phyloP scores from a whole-genome alignment of 2,113 vertebrate genomes.

The Argyrosomus japonicus region DNA sequence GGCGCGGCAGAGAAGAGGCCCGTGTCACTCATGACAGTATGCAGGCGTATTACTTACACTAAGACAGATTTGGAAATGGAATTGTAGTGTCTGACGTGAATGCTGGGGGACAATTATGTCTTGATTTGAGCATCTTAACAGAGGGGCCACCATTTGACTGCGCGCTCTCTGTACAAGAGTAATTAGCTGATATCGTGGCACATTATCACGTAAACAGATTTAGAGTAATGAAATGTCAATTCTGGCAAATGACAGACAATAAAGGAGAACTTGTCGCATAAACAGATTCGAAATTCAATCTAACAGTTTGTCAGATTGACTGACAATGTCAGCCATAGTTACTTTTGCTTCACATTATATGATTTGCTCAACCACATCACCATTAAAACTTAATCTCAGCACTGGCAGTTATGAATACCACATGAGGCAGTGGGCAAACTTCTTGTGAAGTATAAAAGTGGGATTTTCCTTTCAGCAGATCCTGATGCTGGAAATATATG shows the following conservation, averaged over 20 bases:
- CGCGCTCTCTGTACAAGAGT: slow-evolving; percentile 30
- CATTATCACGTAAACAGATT: slow-evolving; percentile 53
- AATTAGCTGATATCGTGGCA: slow-evolving; percentile 49
- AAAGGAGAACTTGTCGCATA: slow-evolving; percentile 31
- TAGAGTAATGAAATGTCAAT: slow-evolving; percentile 36
- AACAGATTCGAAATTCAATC: slow-evolving; percentile 31
- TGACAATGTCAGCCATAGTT: slow-evolving; percentile 60
- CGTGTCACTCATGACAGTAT: slow-evolving; percentile 79
- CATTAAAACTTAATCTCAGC: slow-evolving; percentile 47
- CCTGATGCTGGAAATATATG: background rate
- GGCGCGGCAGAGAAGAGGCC: slow-evolving; percentile 82
- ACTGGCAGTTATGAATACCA: slow-evolving; percentile 19
- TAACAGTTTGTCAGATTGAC: slow-evolving; percentile 68
- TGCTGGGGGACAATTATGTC: slow-evolving; percentile 63
- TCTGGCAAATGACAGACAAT: slow-evolving; percentile 50
- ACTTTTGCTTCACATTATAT: slow-evolving; percentile 35
- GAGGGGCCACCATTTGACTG: slow-evolving; percentile 48
- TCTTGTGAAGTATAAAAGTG: slow-evolving; percentile 9
- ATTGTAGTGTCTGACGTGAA: slow-evolving; percentile 45
- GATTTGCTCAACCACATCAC: slow-evolving; percentile 41
- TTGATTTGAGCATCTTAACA: slow-evolving; percentile 66
- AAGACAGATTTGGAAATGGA: slow-evolving; percentile 63
- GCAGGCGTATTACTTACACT: slow-evolving; percentile 82
- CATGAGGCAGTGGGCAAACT: slow-evolving; percentile 25
- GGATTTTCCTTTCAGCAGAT: slow-evolving; percentile 22